Evolutionary conservation across 2,113 vertebrate species (phyloP).

Genomic region (Cynoglossus semilaevis): DNA sequence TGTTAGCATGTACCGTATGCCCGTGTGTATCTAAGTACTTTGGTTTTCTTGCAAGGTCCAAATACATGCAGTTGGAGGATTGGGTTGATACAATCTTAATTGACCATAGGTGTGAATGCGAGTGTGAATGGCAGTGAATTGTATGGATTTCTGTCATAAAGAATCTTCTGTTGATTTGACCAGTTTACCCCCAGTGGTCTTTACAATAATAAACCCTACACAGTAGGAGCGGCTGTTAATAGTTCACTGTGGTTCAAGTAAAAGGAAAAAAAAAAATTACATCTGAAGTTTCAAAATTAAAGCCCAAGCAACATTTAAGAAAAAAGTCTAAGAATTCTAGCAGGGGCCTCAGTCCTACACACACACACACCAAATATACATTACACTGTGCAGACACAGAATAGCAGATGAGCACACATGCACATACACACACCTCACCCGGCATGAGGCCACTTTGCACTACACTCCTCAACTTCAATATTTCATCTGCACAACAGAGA

Average conservation of each 20-base stretch:
- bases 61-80: no score
- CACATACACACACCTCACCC: slow-evolving; percentile 38
- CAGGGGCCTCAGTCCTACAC: slow-evolving; percentile 6
- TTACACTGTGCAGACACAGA: slow-evolving; percentile 1
- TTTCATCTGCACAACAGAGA: slow-evolving; percentile 77
- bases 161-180: slow-evolving; percentile 30
- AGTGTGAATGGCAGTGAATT: slow-evolving; percentile 26
- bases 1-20: no score
- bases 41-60: no score
- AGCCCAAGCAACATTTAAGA: slow-evolving; percentile 32
- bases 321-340: slow-evolving; percentile 23
- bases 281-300: slow-evolving; percentile 44
- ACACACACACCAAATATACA: slow-evolving; percentile 12
- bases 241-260: slow-evolving; percentile 20
- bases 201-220: slow-evolving; percentile 21
- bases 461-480: slow-evolving; percentile 74
- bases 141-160: not conserved
- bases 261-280: slow-evolving; percentile 23
- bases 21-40: no score
- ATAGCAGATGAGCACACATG: not conserved
- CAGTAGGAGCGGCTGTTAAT: slow-evolving; percentile 11
- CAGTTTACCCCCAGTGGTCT: slow-evolving; percentile 23
- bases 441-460: slow-evolving; percentile 69
- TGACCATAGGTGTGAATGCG: no score
- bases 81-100: no score